These are phyloP conservation scores for Glyptemys insculpta DNA, from an alignment of 2,797 vertebrate species.

Conservation along the genomic window DNA sequence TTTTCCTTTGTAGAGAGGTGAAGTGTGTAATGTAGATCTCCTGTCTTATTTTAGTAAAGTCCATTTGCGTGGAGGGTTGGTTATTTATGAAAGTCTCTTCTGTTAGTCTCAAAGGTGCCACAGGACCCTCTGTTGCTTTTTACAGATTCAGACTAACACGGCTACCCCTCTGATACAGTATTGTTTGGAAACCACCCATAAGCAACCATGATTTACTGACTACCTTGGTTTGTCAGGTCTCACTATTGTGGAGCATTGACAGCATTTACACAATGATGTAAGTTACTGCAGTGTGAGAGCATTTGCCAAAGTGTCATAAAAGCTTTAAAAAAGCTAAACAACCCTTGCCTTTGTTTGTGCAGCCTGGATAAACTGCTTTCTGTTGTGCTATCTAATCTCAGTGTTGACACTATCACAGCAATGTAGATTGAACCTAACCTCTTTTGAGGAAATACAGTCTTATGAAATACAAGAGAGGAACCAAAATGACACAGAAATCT, in stretches of 20 bases:
- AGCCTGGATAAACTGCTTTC: background rate
- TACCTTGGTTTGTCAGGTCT: conserved; percentile 40
- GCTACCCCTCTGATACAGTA: no score
- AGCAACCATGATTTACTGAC: conserved; percentile 57
- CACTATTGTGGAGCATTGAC: conserved; percentile 40
- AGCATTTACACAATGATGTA: conserved; percentile 42
- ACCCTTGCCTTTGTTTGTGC: background rate
- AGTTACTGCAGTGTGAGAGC: conserved; percentile 43
- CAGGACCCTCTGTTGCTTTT: no score
- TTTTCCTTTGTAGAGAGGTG: no score
- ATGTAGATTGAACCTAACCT: background rate
- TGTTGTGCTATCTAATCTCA: background rate
- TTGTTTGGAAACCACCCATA: conserved; percentile 33
- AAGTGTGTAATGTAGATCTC: no score
- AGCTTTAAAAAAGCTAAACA: conserved; percentile 1
- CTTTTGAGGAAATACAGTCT: background rate
- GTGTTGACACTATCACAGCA: background rate
- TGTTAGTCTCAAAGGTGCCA: no score
- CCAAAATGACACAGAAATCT: background rate
- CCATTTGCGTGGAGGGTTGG: no score
- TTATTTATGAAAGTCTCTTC: no score
- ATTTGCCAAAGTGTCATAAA: background rate
- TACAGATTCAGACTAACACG: no score
- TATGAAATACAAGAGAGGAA: background rate
- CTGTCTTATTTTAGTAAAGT: no score